Evolutionary conservation across 2,797 vertebrate species (phyloP).

Genomic region (Scarus forsteni): DNA sequence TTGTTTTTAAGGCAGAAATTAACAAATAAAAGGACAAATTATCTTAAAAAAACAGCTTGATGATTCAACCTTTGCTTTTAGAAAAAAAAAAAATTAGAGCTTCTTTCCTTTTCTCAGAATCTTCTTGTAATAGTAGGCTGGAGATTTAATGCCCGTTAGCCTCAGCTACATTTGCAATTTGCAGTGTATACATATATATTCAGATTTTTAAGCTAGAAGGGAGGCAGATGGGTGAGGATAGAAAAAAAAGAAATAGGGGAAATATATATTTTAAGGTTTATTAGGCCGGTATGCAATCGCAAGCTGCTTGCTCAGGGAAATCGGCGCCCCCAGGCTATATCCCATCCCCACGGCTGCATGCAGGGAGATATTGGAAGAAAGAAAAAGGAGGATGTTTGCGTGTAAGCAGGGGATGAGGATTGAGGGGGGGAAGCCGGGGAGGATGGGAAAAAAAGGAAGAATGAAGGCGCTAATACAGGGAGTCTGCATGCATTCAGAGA

Average conservation of each 20-base stretch:
- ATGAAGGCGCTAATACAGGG: slow-evolving; percentile 40
- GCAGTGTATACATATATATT: background rate
- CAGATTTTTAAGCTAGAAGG: slow-evolving; percentile 20
- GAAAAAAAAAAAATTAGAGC: background rate
- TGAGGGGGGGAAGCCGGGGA: background rate
- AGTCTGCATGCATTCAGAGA: slow-evolving; percentile 42
- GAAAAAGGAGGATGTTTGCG: slow-evolving; percentile 27
- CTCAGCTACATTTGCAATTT: slow-evolving; percentile 5
- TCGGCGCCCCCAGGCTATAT: slow-evolving; percentile 65
- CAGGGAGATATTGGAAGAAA: slow-evolving; percentile 56
- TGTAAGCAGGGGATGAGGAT: slow-evolving; percentile 26
- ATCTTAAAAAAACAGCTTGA: background rate
- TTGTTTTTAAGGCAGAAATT: background rate
- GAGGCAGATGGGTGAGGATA: slow-evolving; percentile 28
- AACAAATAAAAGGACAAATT: slow-evolving; percentile 6
- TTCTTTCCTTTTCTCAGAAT: background rate
- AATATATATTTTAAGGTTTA: slow-evolving; percentile 62
- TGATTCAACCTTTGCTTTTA: background rate
- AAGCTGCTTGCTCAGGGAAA: slow-evolving; percentile 77
- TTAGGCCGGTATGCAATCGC: slow-evolving; percentile 65
- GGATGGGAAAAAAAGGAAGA: slow-evolving; percentile 29
- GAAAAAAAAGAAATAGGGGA: slow-evolving; percentile 5
- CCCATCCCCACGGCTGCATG: slow-evolving; percentile 58
- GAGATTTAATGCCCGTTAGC: slow-evolving; percentile 15
- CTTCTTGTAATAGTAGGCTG: background rate